Evolutionary conservation across 64 coral and sea anemone species (phyloP), one percentile per base, ranked within the genome.

Genomic region (Hydrozoanthus tunicans): DNA sequence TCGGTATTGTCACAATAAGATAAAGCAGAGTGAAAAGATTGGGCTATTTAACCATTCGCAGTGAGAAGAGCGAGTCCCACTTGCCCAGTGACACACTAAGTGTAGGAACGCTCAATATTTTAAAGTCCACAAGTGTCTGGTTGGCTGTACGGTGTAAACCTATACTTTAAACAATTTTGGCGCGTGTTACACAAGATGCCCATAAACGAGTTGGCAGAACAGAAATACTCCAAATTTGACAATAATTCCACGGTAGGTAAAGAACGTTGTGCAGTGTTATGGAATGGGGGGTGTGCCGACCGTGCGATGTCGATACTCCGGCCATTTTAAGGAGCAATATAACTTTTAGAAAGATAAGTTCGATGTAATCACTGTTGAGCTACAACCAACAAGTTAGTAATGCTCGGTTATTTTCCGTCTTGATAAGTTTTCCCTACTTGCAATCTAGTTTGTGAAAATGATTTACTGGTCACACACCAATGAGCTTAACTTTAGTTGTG

Each of bases 1-100:
- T 81, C 69, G 84, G 56, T 43, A 73, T 17, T 55, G 4, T 60
- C 69, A 88, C 59, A 56, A 59, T 60, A 14, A 86, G 59, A 43
- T 88, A 6, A 73, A 88, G 83, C 43, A n/a, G 51, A 76, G 32
- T 73, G 14, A 69, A 88, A 59, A 15, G 23, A 43, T 70, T 88
- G 7, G 4, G 68, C 55, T 74, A 56, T 88, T 88, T 86, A 88
- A 12, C 67, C 74, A 88, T 74, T 53, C 84, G 73, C n/a, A 88
- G 32, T 43, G 32, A 59, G 11, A 15, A 13, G 10, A 7, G 12
- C 70, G 25, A 59, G 15, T 71, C 11, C 57, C 82, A 85, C 17
- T 85, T 65, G 64, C 12, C 52, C 51, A 71, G 69, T n/a, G 53
- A 56, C 32, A 43, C 32, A 43, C 82, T 85, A 57, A 24, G 65